Evolutionary conservation across 30 jellyfish, hydroid and myxozoan species (phyloP).

Genomic region (Sanderia malayensis): DNA sequence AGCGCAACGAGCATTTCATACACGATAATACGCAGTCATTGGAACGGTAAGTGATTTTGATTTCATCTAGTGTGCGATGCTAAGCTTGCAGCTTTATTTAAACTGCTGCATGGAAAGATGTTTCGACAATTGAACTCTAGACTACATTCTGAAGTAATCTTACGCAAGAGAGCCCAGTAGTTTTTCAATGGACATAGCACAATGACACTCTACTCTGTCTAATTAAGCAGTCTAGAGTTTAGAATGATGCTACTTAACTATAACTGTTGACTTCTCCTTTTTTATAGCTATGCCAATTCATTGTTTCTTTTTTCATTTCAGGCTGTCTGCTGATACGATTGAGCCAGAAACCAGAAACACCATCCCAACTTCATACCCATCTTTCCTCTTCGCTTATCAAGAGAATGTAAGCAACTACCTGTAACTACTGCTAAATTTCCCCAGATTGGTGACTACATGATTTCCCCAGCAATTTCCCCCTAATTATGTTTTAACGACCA

Average conservation of each 20-base stretch:
- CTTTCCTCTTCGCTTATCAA: constrained; percentile 40
- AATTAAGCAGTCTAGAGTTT: not conserved
- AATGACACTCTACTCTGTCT: no score
- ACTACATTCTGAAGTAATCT: not conserved
- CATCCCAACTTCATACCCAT: constrained; percentile 58
- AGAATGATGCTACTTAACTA: not conserved
- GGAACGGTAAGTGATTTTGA: constrained; percentile 16
- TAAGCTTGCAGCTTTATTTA: no score
- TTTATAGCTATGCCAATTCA: not conserved
- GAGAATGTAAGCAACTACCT: constrained; percentile 40
- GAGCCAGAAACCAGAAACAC: constrained; percentile 39
- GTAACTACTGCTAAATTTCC: not conserved
- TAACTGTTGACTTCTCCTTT: not conserved
- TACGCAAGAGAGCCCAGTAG: not conserved
- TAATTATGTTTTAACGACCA: not conserved
- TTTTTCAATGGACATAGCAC: not conserved
- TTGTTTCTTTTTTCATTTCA: not conserved
- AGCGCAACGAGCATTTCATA: constrained; percentile 46
- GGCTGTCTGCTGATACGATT: constrained; percentile 26
- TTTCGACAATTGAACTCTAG: no score
- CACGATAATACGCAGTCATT: constrained; percentile 48
- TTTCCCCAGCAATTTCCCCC: not conserved
- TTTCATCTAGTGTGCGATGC: no score
- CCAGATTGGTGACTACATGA: no score
- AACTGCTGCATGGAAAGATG: no score